A percentile compares a stretch with the other conserved stretches of the same genome.
phyloP scores from a whole-genome alignment of 64 coral and sea anemone genomes.

The Hydrozoanthus tunicans region DNA sequence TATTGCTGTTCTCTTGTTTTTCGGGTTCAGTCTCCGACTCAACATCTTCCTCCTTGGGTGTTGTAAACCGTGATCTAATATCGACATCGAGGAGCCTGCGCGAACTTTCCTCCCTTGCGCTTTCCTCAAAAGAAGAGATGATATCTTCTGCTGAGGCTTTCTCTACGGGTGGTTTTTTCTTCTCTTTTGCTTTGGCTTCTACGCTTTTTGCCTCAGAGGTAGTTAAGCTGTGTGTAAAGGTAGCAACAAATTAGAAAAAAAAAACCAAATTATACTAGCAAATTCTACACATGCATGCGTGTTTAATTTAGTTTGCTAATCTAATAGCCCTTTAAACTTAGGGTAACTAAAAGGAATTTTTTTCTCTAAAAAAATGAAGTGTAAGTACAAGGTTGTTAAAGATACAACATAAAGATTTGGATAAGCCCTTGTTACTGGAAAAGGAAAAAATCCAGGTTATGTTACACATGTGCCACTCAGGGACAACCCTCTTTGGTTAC shows the following conservation, averaged over 20 bases:
- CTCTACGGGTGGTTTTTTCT: constrained; percentile 6
- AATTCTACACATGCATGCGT: no score
- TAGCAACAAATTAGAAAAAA: not conserved
- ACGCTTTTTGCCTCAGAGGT: not conserved
- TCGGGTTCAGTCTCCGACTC: constrained; percentile 1
- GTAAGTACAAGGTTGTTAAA: no score
- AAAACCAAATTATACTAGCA: no score
- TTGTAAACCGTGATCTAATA: constrained; percentile 79
- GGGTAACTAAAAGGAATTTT: no score
- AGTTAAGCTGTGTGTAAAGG: constrained; percentile 3
- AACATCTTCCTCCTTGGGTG: constrained; percentile 60
- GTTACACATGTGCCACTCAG: no score
- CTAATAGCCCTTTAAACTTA: no score
- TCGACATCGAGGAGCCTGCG: constrained; percentile 75
- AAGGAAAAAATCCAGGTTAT: no score
- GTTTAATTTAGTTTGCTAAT: no score
- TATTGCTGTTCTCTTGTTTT: constrained; percentile 1
- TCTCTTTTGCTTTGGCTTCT: not conserved
- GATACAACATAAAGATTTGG: no score
- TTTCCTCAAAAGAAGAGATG: not conserved
- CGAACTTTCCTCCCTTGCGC: constrained; percentile 37
- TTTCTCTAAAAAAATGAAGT: no score
- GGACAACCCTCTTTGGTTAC: no score
- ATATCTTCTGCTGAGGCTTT: not conserved
- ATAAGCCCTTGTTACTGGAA: no score